Evolutionary conservation across 2,797 vertebrate species (phyloP), one percentile per base, ranked within the genome.

Genomic region (Siniperca undulata): DNA sequence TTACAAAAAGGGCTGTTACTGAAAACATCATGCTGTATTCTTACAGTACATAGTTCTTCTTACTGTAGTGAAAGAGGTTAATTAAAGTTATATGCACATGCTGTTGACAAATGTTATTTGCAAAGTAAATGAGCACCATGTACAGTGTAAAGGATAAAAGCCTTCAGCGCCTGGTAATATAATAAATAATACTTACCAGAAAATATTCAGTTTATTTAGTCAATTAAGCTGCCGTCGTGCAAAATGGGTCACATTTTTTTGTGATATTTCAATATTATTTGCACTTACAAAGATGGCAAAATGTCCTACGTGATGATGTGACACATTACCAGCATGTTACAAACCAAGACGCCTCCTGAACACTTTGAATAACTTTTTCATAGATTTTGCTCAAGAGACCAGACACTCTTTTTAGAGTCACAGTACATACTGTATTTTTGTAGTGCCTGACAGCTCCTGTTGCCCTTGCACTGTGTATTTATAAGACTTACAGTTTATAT

Each of bases 111-210:
- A 62, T 30, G 9, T 3, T n/a, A 50, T 46, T 59, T 78, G 40
- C 30, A 58, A 64, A 74, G 56, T 20, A 62, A 86, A 70, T 72
- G 19, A 84, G 42, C 46, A 12, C 14, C 27, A 7, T 59, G 24
- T 0, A 62, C 38, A 76, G 50, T 44, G n/a, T n/a, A 50, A 62
- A 64, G 13, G 3, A 85, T 58, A 55, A 80, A 55, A 72, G 44
- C 44, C 17, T 53, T 1, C 14, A 60, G 17, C 38, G 30, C 75
- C 44, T 20, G 20, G 4, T 69, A 7, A 60, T 65, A 2, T 42
- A 61, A 84, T 48, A 24, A 56, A 61, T 46, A 0, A 9, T 24
- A 19, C 22, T 34, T 40, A 24, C 16, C 5, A 44, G 13, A 68
- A 59, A 70, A 65, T 65, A 22, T 7, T 61, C 19, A 27, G 14